Evolutionary conservation across 2,113 vertebrate species (phyloP), one percentile per base, ranked within the genome.

Genomic region (Callocephalon fimbriatum): DNA sequence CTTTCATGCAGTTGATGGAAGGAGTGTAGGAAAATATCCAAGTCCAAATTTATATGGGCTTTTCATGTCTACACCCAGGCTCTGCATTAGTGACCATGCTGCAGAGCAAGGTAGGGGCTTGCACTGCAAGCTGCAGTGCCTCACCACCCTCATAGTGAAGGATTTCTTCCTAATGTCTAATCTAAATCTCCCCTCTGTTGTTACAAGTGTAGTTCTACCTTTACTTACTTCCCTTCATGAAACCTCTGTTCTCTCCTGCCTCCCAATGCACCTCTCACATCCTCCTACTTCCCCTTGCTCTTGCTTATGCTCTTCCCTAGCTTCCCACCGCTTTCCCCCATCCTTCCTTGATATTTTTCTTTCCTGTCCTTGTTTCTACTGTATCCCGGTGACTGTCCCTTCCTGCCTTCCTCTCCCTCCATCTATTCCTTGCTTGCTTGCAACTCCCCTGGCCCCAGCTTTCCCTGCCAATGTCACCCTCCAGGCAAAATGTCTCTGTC

Each of bases 221-320:
- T 91, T 78, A 94, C 47, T 84, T 87, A 50, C 61, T 58, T 8
- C 12, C 17, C 8, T 89, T 15, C 21, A 19, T 63, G 61, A 90
- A 87, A 71, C 23, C 42, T 77, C 35, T 17, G 42, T 75, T 85
- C 59, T 89, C 27, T 80, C n/a, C 40, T 63, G 54, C 40, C 73
- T 83, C 73, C 77, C 87, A 78, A 78, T 26, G 31, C n/a, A 42
- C 65, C 23, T 91, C 45, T 70, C 53, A 58, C 25, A 84, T 27
- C 72, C 25, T 70, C 40, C 76, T 83, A 15, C 32, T 94, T 95
- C 50, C 63, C 42, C n/a, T 81, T 5, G 4, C 32, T 86, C 26
- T 67, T 75, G 32, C 3, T 1, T 44, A 25, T 0, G 0, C 1
- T 1, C 4, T 76, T 93, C 31, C 35, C 44, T 56, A 83, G 20